Conservation (phyloP, 1,140 invertebrate genomes). For the Coenobita brevimanus region DNA sequence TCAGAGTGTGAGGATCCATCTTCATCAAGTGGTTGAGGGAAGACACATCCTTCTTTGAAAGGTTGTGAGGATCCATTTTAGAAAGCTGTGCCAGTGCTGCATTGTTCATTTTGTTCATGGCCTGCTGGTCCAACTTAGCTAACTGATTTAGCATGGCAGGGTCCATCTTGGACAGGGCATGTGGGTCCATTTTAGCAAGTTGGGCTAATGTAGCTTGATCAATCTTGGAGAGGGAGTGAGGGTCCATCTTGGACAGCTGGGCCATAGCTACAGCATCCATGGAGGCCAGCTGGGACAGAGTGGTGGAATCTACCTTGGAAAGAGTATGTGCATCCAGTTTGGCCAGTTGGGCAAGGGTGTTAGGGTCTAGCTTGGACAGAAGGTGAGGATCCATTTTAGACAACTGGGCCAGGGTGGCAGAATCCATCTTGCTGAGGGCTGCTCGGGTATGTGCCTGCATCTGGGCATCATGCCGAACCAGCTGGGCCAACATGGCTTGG, state of each 20-base stretch:
- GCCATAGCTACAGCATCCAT: conserved; percentile 64
- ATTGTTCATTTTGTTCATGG: conserved; percentile 61
- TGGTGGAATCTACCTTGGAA: conserved; percentile 59
- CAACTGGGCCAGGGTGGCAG: conserved; percentile 60
- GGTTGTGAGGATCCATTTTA: conserved; percentile 59
- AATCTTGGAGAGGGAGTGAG: conserved; percentile 56
- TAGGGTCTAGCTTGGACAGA: conserved; percentile 65
- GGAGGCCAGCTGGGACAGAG: conserved; percentile 52
- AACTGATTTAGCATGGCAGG: conserved; percentile 47
- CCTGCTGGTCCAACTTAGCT: conserved; percentile 62
- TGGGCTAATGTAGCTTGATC: conserved; percentile 60
- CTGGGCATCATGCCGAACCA: conserved; percentile 56
- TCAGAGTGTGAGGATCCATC: conserved; percentile 51
- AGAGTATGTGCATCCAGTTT: conserved; percentile 69
- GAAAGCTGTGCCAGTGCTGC: conserved; percentile 53
- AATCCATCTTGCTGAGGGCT: conserved; percentile 69
- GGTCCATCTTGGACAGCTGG: conserved; percentile 61
- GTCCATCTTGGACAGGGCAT: conserved; percentile 59
- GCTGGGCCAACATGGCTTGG: conserved; percentile 57
- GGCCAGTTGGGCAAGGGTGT: conserved; percentile 66
- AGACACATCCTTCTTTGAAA: conserved; percentile 46
- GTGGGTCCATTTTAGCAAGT: conserved; percentile 58
- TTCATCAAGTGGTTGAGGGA: conserved; percentile 53
- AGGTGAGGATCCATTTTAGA: conserved; percentile 68
- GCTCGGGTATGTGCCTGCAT: conserved; percentile 67